phyloP scores from a whole-genome alignment of 2,888 invertebrate genomes.

The Esperia sulphurella region DNA sequence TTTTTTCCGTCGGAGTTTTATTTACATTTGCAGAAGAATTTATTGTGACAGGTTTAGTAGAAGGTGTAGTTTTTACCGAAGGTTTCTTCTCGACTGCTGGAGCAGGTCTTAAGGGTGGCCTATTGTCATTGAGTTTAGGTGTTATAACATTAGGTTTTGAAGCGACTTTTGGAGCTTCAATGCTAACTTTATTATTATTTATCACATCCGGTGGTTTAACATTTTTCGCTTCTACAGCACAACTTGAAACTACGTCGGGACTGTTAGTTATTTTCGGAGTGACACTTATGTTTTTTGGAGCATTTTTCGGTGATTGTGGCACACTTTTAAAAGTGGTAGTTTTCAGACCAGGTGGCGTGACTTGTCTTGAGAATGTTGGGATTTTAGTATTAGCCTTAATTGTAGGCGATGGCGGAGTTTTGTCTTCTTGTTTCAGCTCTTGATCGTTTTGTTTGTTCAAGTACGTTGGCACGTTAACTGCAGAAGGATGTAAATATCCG shows the following conservation, averaged over 20 bases:
- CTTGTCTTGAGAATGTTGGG: constrained; percentile 65
- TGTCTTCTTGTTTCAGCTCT: constrained; percentile 48
- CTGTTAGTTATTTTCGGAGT: constrained; percentile 76
- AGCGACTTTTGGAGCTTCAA: constrained; percentile 67
- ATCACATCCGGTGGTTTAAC: constrained; percentile 82
- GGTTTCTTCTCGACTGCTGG: constrained; percentile 63
- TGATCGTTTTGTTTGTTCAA: constrained; percentile 37
- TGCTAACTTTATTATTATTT: constrained; percentile 69
- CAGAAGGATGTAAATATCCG: constrained; percentile 86
- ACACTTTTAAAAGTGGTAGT: constrained; percentile 62
- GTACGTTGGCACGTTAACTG: constrained; percentile 81
- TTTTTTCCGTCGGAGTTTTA: constrained; percentile 45
- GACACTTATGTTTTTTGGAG: constrained; percentile 42
- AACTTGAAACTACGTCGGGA: constrained; percentile 86
- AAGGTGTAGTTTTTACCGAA: constrained; percentile 38
- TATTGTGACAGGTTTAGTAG: constrained; percentile 40
- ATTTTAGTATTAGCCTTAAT: constrained; percentile 70
- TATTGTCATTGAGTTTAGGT: constrained; percentile 57
- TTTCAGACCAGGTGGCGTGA: constrained; percentile 73
- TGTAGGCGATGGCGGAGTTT: constrained; percentile 57
- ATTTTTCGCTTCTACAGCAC: constrained; percentile 73
- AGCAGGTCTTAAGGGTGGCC: constrained; percentile 58
- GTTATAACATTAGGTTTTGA: constrained; percentile 62
- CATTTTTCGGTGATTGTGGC: constrained; percentile 60
- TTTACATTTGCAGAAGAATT: constrained; percentile 44